A percentile compares a stretch with the other conserved stretches of the same genome.
These are phyloP conservation scores for Heterocephalus glaber DNA, from an alignment of 2,113 vertebrate species.

Conservation along the genomic window DNA sequence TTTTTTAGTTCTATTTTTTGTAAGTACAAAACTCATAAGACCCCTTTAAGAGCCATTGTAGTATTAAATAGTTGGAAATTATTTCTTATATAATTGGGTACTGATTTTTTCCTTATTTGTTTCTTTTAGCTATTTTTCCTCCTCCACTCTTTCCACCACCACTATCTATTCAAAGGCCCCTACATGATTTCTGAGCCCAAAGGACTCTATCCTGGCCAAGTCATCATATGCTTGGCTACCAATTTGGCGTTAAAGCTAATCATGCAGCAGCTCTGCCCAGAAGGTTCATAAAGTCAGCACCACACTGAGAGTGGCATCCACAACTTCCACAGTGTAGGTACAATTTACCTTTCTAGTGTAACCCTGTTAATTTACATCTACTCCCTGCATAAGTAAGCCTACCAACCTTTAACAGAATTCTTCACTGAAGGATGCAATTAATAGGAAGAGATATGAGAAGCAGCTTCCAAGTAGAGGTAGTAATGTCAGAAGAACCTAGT, in stretches of 20 bases:
- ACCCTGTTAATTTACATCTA: neutral
- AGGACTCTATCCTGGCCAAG: neutral
- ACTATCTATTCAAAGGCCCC: neutral
- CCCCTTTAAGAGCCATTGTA: neutral
- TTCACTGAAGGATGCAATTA: neutral
- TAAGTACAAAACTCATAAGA: constrained; percentile 14
- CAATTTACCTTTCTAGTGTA: neutral
- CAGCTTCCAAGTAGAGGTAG: neutral
- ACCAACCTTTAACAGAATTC: neutral
- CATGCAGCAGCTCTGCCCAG: neutral
- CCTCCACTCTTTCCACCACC: neutral
- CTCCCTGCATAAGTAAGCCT: neutral
- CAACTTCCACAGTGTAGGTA: neutral
- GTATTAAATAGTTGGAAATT: constrained; percentile 15
- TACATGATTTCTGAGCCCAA: neutral
- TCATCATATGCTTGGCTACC: neutral
- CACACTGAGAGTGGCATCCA: neutral
- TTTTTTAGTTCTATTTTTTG: neutral
- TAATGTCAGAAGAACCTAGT: neutral
- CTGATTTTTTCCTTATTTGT: neutral
- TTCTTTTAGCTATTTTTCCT: neutral
- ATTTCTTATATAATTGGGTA: neutral
- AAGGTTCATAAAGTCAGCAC: neutral
- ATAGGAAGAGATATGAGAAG: neutral
- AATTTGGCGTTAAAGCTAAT: neutral